Conservation (phyloP, 2,113 vertebrate species). For the Mugil cephalus region DNA sequence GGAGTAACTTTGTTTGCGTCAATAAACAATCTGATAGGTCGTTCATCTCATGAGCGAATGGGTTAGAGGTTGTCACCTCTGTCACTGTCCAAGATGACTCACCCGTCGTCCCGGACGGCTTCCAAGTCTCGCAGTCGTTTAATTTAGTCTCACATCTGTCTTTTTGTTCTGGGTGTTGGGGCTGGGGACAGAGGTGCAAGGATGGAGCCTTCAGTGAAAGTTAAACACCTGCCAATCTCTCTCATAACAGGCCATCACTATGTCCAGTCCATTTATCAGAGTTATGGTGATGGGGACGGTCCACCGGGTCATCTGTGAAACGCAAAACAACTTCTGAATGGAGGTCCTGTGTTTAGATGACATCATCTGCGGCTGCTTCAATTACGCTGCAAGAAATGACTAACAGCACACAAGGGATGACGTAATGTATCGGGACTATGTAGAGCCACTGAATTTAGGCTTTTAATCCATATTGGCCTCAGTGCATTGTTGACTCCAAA, state of each 20-base stretch:
- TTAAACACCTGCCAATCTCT: conserved; percentile 78
- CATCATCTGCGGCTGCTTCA: conserved; percentile 75
- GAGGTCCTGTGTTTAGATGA: conserved; percentile 78
- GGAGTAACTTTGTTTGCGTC: conserved; percentile 79
- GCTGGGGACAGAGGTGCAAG: conserved; percentile 10
- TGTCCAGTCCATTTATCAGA: conserved; percentile 75
- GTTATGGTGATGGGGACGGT: conserved; percentile 65
- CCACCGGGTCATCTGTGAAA: conserved; percentile 46
- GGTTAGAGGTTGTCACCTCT: conserved; percentile 69
- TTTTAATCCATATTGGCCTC: conserved; percentile 72
- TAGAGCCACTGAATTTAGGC: conserved; percentile 63
- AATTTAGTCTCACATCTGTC: conserved; percentile 54
- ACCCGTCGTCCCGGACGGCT: conserved; percentile 65
- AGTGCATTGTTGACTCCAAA: conserved; percentile 62
- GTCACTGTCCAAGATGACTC: conserved; percentile 77
- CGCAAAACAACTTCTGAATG: conserved; percentile 78
- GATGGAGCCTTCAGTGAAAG: conserved; percentile 64
- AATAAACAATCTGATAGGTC: conserved; percentile 80
- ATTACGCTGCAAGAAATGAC: conserved; percentile 75
- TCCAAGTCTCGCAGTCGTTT: conserved; percentile 71
- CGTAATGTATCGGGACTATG: conserved; percentile 70
- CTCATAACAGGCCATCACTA: conserved; percentile 54
- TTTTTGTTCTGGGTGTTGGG: conserved; percentile 25
- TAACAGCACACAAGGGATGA: conserved; percentile 69
- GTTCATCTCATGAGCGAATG: conserved; percentile 73